Conservation (phyloP, 1,140 invertebrate species). For the Aporrectodea caliginosa region DNA sequence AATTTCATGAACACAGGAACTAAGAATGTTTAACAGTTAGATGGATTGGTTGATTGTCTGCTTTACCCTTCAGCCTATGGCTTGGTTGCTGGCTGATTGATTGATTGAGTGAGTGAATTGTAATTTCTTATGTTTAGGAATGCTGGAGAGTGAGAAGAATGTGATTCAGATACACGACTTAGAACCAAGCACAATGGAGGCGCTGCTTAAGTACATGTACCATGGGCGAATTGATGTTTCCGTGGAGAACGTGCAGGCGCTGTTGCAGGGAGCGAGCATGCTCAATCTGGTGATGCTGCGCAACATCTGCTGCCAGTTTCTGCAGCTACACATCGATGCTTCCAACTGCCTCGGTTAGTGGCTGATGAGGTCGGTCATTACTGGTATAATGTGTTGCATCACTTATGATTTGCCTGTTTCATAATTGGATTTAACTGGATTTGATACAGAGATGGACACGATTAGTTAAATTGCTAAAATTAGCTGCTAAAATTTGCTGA, state of each 20-base stretch:
- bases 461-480: too few species aligned
- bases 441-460: too few species aligned
- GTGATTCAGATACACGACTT: constrained; percentile 74
- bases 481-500: too few species aligned
- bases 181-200: constrained; percentile 69
- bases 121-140: too few species aligned
- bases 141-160: constrained; percentile 61
- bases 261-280: constrained; percentile 62
- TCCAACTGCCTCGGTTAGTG: constrained; percentile 49
- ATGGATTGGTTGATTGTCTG: too few species aligned
- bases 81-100: too few species aligned
- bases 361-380: not conserved
- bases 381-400: not conserved
- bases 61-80: too few species aligned
- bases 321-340: constrained; percentile 47
- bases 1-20: too few species aligned
- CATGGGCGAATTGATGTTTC: constrained; percentile 65
- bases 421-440: too few species aligned
- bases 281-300: constrained; percentile 50
- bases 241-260: constrained; percentile 81
- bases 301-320: constrained; percentile 47
- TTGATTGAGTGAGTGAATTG: too few species aligned
- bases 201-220: constrained; percentile 85
- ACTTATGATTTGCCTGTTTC: too few species aligned
- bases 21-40: too few species aligned